phyloP scores from a whole-genome alignment of 2,797 vertebrate species.

The Pteronotus mesoamericanus region DNA sequence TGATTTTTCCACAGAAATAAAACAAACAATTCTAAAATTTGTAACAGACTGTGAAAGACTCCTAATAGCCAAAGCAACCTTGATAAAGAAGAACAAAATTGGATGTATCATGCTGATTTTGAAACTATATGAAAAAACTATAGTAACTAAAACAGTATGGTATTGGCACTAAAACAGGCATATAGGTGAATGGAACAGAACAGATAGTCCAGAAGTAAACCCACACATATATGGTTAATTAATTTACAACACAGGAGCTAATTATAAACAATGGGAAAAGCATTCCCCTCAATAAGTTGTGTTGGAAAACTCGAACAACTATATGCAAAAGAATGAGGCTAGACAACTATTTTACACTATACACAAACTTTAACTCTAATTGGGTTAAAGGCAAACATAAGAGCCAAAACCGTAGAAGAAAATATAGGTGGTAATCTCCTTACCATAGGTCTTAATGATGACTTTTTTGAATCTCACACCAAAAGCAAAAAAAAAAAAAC shows the following conservation, averaged over 20 bases:
- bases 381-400: neutral
- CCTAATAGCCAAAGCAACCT: neutral
- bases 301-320: neutral
- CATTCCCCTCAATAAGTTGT: neutral
- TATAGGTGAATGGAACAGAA: neutral
- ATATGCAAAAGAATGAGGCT: neutral
- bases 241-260: neutral
- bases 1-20: neutral
- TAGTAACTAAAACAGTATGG: neutral
- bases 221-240: neutral
- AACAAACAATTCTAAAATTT: neutral
- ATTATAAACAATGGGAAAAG: neutral
- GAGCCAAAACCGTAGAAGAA: neutral
- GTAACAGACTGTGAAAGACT: neutral
- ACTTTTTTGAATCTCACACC: neutral
- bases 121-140: neutral
- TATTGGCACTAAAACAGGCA: neutral
- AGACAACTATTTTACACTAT: neutral
- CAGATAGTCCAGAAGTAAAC: neutral
- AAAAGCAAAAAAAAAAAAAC: neutral
- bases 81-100: neutral
- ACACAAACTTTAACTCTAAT: neutral
- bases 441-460: neutral
- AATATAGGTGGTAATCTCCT: neutral
- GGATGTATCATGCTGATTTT: neutral